These are phyloP conservation scores for Lepeophtheirus nordmannii DNA, from an alignment of 2,888 invertebrate genomes.

Conservation along the genomic window DNA sequence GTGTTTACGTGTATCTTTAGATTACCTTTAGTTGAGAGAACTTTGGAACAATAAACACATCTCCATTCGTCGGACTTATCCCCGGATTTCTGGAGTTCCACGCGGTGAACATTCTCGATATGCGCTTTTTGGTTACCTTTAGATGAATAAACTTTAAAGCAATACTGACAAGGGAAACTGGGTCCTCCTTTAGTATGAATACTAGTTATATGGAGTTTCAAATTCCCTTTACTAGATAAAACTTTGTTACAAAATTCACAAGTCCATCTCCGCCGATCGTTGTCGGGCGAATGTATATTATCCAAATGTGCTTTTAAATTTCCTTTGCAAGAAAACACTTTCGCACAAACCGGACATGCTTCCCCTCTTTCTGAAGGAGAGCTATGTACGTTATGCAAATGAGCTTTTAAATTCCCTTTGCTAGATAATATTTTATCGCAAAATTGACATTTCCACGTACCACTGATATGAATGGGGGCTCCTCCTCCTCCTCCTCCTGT, in stretches of 20 bases:
- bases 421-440: slow-evolving; percentile 2
- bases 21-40: background rate
- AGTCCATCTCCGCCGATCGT: slow-evolving; percentile 9
- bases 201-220: slow-evolving; percentile 8
- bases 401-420: slow-evolving; percentile 1
- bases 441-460: slow-evolving; percentile 8
- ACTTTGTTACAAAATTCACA: slow-evolving; percentile 2
- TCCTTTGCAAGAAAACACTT: slow-evolving; percentile 6
- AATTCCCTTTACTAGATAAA: slow-evolving; percentile 1
- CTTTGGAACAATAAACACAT: background rate
- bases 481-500: background rate
- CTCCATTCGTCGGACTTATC: background rate
- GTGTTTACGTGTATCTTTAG: background rate
- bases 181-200: slow-evolving; percentile 8
- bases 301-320: slow-evolving; percentile 4
- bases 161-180: background rate
- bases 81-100: background rate
- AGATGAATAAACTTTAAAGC: slow-evolving; percentile 4
- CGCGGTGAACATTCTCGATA: slow-evolving; percentile 3
- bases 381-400: background rate
- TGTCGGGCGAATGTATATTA: slow-evolving; percentile 2
- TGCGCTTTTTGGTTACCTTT: slow-evolving; percentile 8
- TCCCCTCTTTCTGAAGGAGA: background rate
- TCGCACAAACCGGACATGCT: background rate
- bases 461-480: slow-evolving; percentile 2